Percentiles rank a stretch among this genome's conserved stretches.
phyloP scores from a whole-genome alignment of 2,888 invertebrate species.

The Noctua pronuba region DNA sequence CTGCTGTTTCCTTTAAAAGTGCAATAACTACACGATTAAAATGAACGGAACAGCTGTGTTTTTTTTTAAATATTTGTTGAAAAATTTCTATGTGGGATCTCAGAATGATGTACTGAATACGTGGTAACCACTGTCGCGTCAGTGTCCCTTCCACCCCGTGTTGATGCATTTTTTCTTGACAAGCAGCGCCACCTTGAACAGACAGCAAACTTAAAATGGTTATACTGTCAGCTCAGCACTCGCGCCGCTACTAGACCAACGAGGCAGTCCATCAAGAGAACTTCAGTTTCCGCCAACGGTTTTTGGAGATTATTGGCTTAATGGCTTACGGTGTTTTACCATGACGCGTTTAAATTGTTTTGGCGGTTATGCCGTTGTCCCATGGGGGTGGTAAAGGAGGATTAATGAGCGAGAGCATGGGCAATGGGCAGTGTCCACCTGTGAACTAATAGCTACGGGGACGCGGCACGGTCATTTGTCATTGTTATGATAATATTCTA shows the following conservation, averaged over 20 bases:
- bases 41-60: too few relatives aligned
- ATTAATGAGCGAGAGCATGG: constrained; percentile 40
- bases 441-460: constrained; percentile 45
- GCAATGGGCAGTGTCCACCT: constrained; percentile 50
- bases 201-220: background rate
- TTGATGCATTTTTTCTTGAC: background rate
- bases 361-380: constrained; percentile 25
- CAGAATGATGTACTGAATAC: too few relatives aligned
- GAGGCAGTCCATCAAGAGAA: background rate
- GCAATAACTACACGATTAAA: too few relatives aligned
- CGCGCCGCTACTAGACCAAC: background rate
- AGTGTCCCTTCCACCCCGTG: too few relatives aligned
- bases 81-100: too few relatives aligned
- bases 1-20: too few relatives aligned
- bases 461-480: constrained; percentile 34
- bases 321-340: constrained; percentile 33
- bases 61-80: too few relatives aligned
- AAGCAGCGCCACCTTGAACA: background rate
- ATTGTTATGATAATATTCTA: constrained; percentile 45
- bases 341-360: constrained; percentile 48
- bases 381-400: constrained; percentile 36
- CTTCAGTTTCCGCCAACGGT: background rate
- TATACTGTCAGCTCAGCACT: background rate
- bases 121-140: too few relatives aligned
- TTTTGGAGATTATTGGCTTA: constrained; percentile 37